Base-by-base conservation (phyloP, 2,888 invertebrate genomes). In the Argyra leucocephala region DNA sequence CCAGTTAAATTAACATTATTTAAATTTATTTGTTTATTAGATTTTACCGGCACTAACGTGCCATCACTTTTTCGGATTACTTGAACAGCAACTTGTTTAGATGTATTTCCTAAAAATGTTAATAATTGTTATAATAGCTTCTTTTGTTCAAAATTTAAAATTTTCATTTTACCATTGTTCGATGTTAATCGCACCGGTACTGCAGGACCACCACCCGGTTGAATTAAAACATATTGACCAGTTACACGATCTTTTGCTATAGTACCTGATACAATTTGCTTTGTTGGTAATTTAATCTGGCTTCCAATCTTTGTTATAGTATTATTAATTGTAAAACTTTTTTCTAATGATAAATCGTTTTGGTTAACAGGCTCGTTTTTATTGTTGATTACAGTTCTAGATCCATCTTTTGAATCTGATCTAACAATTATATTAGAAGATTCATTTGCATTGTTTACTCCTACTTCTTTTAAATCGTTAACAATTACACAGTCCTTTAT, bases 61-160 rank as follows among this genome's bases (percentile, higher is more conserved):
- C 74, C 74, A 63, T 73, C 73, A 1, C 73, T 64, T 22, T 72
- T 70, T 23, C 75, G 73, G 26, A 76, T 64, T n/a, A 76, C 70
- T 67, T 75, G 74, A 63, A 75, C 74, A 6, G 74, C 71, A 22
- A 74, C 69, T 4, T 73, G 58, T 18, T 22, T 22, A 7, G 22
- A 22, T 58, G 22, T 26, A 26, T 61, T 26, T 9, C 7, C 24
- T 61, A 4, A 26, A 18, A 26, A 26, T 21, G 7, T 31, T 31
- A 10, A n/a, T 21, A 31, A 61, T 61, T 23, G 60, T n/a, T n/a
- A 22, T 3, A 31, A 48, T 18, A 48, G 6, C 48, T 48, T 18
- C 12, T 5, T 18, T 26, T 6, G 9, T 6, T 31, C 12, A 31
- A 31, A 31, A 48, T 1, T 18, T 1, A 48, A 18, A 48, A 48